Percentiles rank a stretch among this genome's conserved stretches.
phyloP scores from a whole-genome alignment of 2,888 invertebrate species.

The Erebia ligea region DNA sequence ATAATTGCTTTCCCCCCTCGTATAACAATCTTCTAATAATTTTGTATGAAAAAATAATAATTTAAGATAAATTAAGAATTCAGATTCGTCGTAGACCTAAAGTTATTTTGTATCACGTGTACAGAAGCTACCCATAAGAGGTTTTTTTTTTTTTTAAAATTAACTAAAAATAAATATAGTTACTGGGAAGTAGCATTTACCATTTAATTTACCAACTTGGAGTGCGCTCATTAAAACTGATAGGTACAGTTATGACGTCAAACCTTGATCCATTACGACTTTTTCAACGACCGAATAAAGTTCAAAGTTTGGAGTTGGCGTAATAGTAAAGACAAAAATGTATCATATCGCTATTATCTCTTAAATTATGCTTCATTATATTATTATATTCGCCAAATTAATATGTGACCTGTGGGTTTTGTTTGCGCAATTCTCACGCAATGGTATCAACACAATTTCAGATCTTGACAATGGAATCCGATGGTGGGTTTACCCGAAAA shows the following conservation, averaged over 20 bases:
- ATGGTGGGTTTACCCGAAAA: slow-evolving; percentile 1
- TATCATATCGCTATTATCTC: background rate
- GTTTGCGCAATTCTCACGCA: background rate
- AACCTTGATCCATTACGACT: slow-evolving; percentile 10
- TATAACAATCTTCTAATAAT: too few species aligned
- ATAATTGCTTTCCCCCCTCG: too few species aligned
- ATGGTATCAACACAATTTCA: background rate
- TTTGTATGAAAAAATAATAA: too few species aligned
- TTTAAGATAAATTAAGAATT: too few species aligned
- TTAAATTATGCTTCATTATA: slow-evolving; percentile 7
- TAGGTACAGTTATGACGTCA: background rate
- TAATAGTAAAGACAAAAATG: slow-evolving; percentile 1
- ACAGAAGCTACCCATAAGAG: too few species aligned
- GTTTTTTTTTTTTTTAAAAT: too few species aligned
- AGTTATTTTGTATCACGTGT: too few species aligned
- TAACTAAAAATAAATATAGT: background rate
- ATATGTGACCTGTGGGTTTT: background rate
- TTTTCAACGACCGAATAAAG: slow-evolving; percentile 2
- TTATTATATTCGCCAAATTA: slow-evolving; percentile 2
- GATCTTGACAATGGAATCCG: slow-evolving; percentile 6
- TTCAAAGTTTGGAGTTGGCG: slow-evolving; percentile 2
- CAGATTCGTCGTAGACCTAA: too few species aligned
- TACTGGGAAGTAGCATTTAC: slow-evolving; percentile 7
- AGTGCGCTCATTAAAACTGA: background rate
- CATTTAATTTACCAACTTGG: slow-evolving; percentile 6